phyloP scores from a whole-genome alignment of 2,888 invertebrate genomes.

The Lathronympha strigana region DNA sequence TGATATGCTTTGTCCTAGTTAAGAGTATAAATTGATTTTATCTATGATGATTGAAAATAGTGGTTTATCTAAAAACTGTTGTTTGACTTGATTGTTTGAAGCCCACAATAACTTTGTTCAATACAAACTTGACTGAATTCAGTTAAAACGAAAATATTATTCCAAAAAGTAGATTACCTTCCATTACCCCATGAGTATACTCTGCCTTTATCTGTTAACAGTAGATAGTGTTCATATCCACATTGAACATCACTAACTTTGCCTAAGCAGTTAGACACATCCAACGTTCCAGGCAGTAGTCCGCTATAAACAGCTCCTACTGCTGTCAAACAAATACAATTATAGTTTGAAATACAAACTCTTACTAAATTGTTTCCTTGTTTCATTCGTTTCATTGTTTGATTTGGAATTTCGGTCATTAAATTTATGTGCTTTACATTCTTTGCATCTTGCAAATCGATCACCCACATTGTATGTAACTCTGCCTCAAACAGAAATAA shows the following conservation, averaged over 20 bases:
- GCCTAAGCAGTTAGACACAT: slow-evolving; percentile 78
- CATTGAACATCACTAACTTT: slow-evolving; percentile 87
- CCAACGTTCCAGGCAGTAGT: slow-evolving; percentile 85
- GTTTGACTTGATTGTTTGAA: neutral
- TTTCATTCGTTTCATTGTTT: slow-evolving; percentile 53
- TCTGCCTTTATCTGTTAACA: slow-evolving; percentile 88
- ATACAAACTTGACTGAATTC: too few relatives aligned
- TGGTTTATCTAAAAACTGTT: neutral
- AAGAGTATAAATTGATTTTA: too few relatives aligned
- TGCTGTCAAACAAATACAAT: slow-evolving; percentile 61
- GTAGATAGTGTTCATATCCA: slow-evolving; percentile 92
- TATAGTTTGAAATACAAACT: slow-evolving; percentile 55
- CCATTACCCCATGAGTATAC: slow-evolving; percentile 94
- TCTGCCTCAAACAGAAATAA: slow-evolving; percentile 57
- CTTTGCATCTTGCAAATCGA: slow-evolving; percentile 56
- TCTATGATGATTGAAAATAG: neutral
- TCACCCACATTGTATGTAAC: slow-evolving; percentile 55
- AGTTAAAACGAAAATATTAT: too few relatives aligned
- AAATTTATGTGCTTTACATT: slow-evolving; percentile 55
- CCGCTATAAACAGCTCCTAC: slow-evolving; percentile 77
- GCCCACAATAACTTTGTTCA: too few relatives aligned
- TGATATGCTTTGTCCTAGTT: too few relatives aligned
- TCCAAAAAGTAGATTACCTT: slow-evolving; percentile 85
- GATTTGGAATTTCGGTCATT: slow-evolving; percentile 53
- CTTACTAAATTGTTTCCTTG: slow-evolving; percentile 55